Percentiles rank a stretch among this genome's conserved stretches.
Evolutionary conservation across 2,797 vertebrate genomes (phyloP).

Genomic region (Emydoidea blandingii): DNA sequence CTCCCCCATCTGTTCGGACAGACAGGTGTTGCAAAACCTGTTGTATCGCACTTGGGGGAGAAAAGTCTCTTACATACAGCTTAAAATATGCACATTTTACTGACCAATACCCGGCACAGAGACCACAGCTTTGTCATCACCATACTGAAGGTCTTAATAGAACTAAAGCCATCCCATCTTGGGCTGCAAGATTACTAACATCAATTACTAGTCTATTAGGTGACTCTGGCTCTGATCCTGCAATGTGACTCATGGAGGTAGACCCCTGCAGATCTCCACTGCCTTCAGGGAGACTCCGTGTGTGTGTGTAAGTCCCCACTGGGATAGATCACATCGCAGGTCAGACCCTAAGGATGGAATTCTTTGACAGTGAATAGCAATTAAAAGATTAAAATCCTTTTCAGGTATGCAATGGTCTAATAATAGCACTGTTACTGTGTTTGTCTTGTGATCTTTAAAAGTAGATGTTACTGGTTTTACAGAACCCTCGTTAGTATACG

Average conservation of each 20-base stretch:
- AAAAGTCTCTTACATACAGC: constrained; percentile 40
- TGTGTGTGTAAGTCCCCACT: neutral
- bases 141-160: neutral
- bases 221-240: neutral
- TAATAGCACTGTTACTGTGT: neutral
- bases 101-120: constrained; percentile 53
- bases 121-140: constrained; percentile 11
- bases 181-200: neutral
- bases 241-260: neutral
- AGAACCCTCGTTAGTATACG: neutral
- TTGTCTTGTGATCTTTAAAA: neutral
- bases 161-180: neutral
- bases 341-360: neutral
- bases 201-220: neutral
- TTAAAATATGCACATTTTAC: constrained; percentile 53
- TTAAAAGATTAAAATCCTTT: neutral
- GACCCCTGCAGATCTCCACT: neutral
- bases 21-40: constrained; percentile 50
- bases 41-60: constrained; percentile 42
- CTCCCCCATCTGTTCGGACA: constrained; percentile 34
- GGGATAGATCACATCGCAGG: neutral
- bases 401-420: neutral
- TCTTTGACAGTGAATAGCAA: accelerated
- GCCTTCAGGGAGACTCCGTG: neutral
- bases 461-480: neutral